Percentiles rank a stretch among this genome's conserved stretches.
phyloP scores from a whole-genome alignment of 2,797 vertebrate species.

The Melanotaenia trifasciata region DNA sequence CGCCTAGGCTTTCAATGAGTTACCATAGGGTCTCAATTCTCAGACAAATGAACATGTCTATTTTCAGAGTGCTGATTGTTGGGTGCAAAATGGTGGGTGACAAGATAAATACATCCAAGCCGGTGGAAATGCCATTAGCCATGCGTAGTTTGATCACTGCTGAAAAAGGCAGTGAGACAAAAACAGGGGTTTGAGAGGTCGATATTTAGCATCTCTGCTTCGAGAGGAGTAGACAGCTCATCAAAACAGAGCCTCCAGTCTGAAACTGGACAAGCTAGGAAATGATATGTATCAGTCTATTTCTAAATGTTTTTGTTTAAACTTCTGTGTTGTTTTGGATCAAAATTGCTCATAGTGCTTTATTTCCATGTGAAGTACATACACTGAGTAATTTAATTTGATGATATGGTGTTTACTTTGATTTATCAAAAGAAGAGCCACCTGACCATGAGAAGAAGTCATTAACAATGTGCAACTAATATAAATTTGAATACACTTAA shows the following conservation, averaged over 20 bases:
- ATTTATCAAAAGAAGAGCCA: conserved; percentile 55
- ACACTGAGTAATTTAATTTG: conserved; percentile 11
- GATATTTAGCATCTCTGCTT: conserved; percentile 30
- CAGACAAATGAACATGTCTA: conserved; percentile 50
- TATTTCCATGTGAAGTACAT: neutral
- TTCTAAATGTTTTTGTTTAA: conserved; percentile 36
- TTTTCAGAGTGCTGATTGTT: conserved; percentile 58
- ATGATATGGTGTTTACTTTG: conserved; percentile 48
- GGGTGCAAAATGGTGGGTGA: conserved; percentile 28
- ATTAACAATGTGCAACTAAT: conserved; percentile 57
- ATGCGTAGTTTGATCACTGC: conserved; percentile 57
- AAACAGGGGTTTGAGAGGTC: conserved; percentile 50
- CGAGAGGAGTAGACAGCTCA: conserved; percentile 38
- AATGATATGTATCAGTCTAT: conserved; percentile 18
- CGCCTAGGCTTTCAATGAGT: conserved; percentile 33
- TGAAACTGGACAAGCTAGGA: conserved; percentile 60
- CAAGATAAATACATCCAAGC: conserved; percentile 56
- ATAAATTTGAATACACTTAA: conserved; percentile 60
- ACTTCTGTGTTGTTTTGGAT: conserved; percentile 6
- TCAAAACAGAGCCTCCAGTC: conserved; percentile 42
- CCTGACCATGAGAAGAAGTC: conserved; percentile 45
- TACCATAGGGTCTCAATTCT: conserved; percentile 42
- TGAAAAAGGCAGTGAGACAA: conserved; percentile 37
- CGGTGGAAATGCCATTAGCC: conserved; percentile 55
- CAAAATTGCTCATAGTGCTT: neutral